phyloP scores from a whole-genome alignment of 2,113 vertebrate genomes.

The Tyrannus savana region DNA sequence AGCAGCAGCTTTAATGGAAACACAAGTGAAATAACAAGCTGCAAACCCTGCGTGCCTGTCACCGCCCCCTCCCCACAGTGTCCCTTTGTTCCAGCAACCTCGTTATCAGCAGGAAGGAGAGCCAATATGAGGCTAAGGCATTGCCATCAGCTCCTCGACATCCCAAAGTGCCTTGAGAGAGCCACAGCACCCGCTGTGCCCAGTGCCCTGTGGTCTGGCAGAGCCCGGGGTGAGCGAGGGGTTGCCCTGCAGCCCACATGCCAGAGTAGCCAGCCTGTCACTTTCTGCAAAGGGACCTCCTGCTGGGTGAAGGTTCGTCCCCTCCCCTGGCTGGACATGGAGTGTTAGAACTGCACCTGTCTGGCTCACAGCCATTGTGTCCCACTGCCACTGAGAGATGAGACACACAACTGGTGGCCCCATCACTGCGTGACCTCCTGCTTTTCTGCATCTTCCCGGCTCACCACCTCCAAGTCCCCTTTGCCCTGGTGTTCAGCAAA shows the following conservation, averaged over 20 bases:
- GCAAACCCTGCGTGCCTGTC: neutral
- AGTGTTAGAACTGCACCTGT: neutral
- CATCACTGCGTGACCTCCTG: neutral
- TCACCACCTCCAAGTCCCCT: neutral
- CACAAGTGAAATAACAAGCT: conserved; percentile 59
- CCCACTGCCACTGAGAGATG: neutral
- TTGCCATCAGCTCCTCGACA: neutral
- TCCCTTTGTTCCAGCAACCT: conserved; percentile 52
- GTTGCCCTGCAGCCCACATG: neutral
- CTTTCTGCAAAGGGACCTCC: neutral
- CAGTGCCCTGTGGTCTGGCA: neutral
- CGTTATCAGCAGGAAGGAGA: neutral
- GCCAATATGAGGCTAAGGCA: neutral
- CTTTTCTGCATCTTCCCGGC: neutral
- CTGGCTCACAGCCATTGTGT: neutral
- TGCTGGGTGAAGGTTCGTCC: rapidly evolving
- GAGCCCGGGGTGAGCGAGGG: neutral
- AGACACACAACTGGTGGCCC: neutral
- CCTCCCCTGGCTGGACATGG: neutral
- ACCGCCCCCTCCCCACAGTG: neutral
- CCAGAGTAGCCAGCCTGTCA: neutral
- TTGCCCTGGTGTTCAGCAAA: neutral
- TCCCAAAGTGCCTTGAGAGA: neutral
- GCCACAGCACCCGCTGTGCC: neutral
- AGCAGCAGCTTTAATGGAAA: conserved; percentile 46